Conservation (phyloP, 2,113 vertebrate species). For the Nycticorax nycticorax region DNA sequence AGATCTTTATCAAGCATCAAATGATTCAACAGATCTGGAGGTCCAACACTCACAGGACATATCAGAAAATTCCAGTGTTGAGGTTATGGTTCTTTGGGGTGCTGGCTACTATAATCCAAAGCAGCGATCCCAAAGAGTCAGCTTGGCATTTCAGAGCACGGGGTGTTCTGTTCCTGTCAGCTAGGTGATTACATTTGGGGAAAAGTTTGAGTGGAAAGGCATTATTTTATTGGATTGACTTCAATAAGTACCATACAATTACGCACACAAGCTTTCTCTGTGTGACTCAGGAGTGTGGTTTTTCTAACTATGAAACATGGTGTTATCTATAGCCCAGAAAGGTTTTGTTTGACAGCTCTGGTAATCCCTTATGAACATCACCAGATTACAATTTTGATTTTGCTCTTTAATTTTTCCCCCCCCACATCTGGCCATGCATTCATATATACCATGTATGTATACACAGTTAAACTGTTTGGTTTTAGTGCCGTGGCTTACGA, state of each 20-base stretch:
- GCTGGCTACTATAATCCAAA: background rate
- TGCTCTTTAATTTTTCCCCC: background rate
- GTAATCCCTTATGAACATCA: slow-evolving; percentile 21
- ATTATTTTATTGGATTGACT: slow-evolving; percentile 24
- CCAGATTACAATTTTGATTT: slow-evolving; percentile 14
- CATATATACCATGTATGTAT: background rate
- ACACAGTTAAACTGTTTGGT: background rate
- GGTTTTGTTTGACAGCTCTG: slow-evolving; percentile 37
- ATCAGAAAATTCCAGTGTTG: background rate
- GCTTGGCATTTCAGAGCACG: background rate
- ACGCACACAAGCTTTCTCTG: background rate
- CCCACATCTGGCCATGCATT: background rate
- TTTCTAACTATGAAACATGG: background rate
- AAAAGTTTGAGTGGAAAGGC: background rate
- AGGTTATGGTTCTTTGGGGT: background rate
- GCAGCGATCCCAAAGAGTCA: background rate
- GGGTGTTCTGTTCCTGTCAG: background rate
- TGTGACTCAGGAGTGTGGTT: background rate
- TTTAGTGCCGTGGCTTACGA: background rate
- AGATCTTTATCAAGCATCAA: background rate
- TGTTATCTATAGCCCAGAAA: slow-evolving; percentile 9
- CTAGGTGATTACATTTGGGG: background rate
- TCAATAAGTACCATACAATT: background rate
- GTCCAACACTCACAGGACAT: background rate
- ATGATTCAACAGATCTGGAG: background rate